Base-by-base conservation (phyloP, 2,888 invertebrate genomes). In the Watsonalla binaria region DNA sequence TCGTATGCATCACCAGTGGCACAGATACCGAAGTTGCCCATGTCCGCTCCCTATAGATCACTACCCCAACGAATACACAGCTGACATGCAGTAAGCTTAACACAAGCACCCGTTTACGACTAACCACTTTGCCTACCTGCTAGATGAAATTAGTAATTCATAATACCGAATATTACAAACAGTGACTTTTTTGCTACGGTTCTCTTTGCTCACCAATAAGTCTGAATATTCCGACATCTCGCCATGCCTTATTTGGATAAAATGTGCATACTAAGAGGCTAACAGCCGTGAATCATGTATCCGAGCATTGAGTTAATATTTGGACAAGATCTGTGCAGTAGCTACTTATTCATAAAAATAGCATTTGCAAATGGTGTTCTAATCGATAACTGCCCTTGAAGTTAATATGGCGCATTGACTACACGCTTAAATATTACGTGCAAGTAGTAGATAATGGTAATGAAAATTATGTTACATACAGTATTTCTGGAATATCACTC, bases 181-280 rank as follows among this genome's bases (percentile, higher is more conserved):
- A 71, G 68, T 69, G 65, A 61, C 65, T 59, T 57, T 64, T 64
- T 65, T 51, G 65, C 61, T 63, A 67, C 67, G 63, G 63, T 61
- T 63, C 67, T 66, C 70, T 77, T 76, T 73, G 76, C 74, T 77
- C 73, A 76, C 70, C 63, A 64, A 65, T 66, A 63, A 60, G 60
- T 61, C 60, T 71, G 67, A 70, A 72, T 74, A 76, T 73, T 72
- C 67, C 62, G 61, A 63, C 74, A 74, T 68, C 74, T 74, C 79
- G 77, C 77, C 79, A 82, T 78, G 61, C 73, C 76, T 70, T 84
- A 80, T 80, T 76, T 65, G 75, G 81, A 81, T 84, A 80, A 74
- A 73, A 66, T 76, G 69, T 79, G 78, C 77, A 80, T 73, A 75
- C 77, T 63, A 63, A 67, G 72, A 72, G 66, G 72, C 74, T 77